phyloP scores from a whole-genome alignment of 2,113 vertebrate genomes.

The Microcebus murinus region DNA sequence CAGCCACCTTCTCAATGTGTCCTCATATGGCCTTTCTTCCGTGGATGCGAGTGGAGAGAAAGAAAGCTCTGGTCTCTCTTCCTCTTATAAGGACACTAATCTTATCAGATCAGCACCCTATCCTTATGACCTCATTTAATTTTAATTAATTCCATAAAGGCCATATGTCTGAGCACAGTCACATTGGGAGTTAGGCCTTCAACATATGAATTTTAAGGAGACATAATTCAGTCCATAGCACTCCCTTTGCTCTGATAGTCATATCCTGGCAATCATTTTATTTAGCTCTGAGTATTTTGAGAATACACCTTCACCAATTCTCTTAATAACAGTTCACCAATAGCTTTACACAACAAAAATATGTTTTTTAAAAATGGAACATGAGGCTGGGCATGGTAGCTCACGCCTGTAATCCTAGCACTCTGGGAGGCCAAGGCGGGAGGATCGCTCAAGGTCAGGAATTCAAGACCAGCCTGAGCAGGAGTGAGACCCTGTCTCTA shows the following conservation, averaged over 20 bases:
- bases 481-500: too few relatives aligned
- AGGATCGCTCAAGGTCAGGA: too few relatives aligned
- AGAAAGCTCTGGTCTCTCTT: background rate
- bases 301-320: background rate
- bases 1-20: background rate
- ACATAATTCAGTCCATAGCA: background rate
- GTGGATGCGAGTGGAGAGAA: background rate
- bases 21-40: background rate
- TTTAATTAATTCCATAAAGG: background rate
- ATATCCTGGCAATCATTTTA: background rate
- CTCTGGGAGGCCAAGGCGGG: too few relatives aligned
- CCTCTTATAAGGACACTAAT: background rate
- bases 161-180: background rate
- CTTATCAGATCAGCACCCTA: background rate
- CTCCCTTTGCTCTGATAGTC: background rate
- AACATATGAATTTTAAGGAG: background rate
- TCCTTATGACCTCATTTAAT: background rate
- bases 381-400: background rate
- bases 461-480: too few relatives aligned
- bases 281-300: constrained; percentile 22
- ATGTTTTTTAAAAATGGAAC: constrained; percentile 46
- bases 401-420: too few relatives aligned
- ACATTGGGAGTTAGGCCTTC: background rate
- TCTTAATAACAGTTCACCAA: constrained; percentile 30
- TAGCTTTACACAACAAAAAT: background rate